A percentile compares a stretch with the other conserved stretches of the same genome.
phyloP scores from a whole-genome alignment of 2,888 invertebrate species.

The Andrena marginata region DNA sequence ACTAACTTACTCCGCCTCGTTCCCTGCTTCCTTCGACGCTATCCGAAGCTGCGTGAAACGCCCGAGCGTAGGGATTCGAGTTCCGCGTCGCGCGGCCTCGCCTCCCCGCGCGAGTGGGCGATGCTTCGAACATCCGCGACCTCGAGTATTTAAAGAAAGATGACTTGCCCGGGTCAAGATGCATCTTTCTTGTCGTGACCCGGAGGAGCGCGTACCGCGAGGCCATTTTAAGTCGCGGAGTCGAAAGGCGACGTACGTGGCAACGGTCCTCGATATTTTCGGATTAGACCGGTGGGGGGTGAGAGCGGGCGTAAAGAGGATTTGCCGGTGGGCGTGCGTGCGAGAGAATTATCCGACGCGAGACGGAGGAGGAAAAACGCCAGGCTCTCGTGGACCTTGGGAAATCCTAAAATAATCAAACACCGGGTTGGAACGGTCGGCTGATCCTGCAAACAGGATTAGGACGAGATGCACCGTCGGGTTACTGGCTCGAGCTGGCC shows the following conservation, averaged over 20 bases:
- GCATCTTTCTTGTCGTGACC: no score
- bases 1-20: conserved; percentile 56
- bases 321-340: conserved; percentile 49
- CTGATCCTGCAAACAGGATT: conserved; percentile 72
- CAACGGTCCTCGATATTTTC: conserved; percentile 23
- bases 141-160: not conserved
- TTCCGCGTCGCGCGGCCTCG: not conserved
- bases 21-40: conserved; percentile 1
- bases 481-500: not conserved
- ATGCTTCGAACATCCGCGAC: not conserved
- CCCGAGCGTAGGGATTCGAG: not conserved
- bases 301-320: conserved; percentile 29
- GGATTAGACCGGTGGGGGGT: conserved; percentile 10
- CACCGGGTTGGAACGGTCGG: conserved; percentile 42
- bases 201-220: no score
- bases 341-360: conserved; percentile 25
- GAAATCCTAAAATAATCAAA: conserved; percentile 74
- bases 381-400: conserved; percentile 25
- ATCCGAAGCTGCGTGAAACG: conserved; percentile 15
- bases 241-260: not conserved
- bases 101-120: no score
- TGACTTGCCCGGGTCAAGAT: no score
- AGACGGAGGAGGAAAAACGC: conserved; percentile 19
- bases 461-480: conserved; percentile 50
- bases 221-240: no score